Evolutionary conservation across 2,797 vertebrate species (phyloP), one percentile per base, ranked within the genome.

Genomic region (Distichodus sexfasciatus): DNA sequence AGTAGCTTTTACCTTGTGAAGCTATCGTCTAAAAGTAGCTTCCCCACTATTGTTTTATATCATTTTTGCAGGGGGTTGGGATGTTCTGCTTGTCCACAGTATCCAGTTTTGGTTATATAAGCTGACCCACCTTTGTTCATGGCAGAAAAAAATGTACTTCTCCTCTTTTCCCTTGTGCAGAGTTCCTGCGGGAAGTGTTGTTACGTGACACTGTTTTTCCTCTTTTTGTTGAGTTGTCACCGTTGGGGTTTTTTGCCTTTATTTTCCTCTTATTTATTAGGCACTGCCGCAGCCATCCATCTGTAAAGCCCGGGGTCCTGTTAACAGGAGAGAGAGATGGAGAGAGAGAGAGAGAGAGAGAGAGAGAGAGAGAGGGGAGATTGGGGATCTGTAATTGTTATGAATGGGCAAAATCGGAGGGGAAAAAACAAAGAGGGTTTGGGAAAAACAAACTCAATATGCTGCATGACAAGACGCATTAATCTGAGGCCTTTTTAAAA

Each of bases 381-480:
- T 28, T 65, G 38, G 19, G 61, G 74, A 33, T 21, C 29, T 35
- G 48, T 72, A 63, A 74, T 67, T 76, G 76, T 72, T 71, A 77
- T 75, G 62, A 81, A 77, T 75, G 54, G 28, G 66, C 19, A 48
- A 63, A 69, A 68, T 35, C 67, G 50, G 63, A 44, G 38, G 21
- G 69, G n/a, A n/a, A 48, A 65, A 76, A 78, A 62, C 54, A 75
- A 67, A 62, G 48, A 64, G 67, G 40, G 35, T 71, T 57, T 31
- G 38, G 59, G 47, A 58, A 78, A 78, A 82, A 78, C 62, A 67
- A 76, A 74, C 53, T 59, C 50, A 75, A 76, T 79, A 75, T 78
- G 76, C 63, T 24, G 7, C 8, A 59, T 78, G 74, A 76, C 71
- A 71, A 69, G 59, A 65, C 48, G 60, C 71, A 82, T 80, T 69